A percentile compares a stretch with the other conserved stretches of the same genome.
Conservation (phyloP, 2,113 vertebrate genomes). For the Passer montanus region DNA sequence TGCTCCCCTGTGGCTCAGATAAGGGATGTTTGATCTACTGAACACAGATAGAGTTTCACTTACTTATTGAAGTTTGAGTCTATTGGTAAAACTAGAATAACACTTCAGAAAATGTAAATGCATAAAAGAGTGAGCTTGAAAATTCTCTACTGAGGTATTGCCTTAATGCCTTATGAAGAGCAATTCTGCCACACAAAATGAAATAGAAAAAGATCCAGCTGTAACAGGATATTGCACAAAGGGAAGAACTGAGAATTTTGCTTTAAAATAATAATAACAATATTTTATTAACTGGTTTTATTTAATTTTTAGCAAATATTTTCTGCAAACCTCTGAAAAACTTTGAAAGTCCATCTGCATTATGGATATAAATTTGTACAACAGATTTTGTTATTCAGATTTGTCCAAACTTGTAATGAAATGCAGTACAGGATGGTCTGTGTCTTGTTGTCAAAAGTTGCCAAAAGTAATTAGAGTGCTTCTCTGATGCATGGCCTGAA, state of each 20-base stretch:
- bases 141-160: slow-evolving; percentile 4
- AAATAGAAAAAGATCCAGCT: background rate
- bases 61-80: background rate
- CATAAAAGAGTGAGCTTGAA: background rate
- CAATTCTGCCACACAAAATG: background rate
- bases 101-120: background rate
- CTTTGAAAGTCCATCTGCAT: background rate
- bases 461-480: background rate
- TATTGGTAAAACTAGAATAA: background rate
- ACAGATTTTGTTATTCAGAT: background rate
- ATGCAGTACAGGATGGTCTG: background rate
- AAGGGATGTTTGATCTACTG: background rate
- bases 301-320: background rate
- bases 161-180: background rate
- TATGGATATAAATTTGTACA: background rate
- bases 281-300: background rate
- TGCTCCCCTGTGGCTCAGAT: background rate
- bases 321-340: background rate
- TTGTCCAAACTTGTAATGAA: background rate
- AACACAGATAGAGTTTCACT: background rate
- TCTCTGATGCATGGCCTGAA: background rate
- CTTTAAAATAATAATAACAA: background rate
- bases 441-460: background rate
- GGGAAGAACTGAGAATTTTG: background rate
- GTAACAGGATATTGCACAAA: background rate